Percentiles rank a stretch among this genome's conserved stretches.
Evolutionary conservation across 2,797 vertebrate species (phyloP).

Genomic region (Lepilemur ruficaudatus): DNA sequence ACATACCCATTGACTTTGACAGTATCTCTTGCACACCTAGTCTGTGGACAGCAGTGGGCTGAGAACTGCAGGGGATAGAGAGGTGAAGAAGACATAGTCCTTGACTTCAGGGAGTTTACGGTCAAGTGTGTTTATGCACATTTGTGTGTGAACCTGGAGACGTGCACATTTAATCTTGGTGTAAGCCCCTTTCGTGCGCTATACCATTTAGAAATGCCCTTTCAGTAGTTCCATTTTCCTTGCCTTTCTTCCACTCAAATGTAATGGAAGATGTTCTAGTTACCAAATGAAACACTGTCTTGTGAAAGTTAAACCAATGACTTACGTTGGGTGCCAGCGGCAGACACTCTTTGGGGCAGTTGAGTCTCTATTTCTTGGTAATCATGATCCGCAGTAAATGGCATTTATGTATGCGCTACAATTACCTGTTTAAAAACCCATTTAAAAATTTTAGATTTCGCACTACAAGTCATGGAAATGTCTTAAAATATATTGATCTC

Average conservation of each 20-base stretch:
- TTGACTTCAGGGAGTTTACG: accelerated
- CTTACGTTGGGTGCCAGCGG: not conserved
- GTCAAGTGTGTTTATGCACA: not conserved
- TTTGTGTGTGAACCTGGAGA: not conserved
- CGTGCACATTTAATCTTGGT: not conserved
- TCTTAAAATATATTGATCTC: slow-evolving; percentile 34
- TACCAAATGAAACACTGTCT: slow-evolving; percentile 18
- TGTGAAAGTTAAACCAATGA: slow-evolving; percentile 38
- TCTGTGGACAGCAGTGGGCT: not conserved
- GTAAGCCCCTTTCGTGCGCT: not conserved
- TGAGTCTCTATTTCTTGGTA: slow-evolving; percentile 38
- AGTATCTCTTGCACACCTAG: not conserved
- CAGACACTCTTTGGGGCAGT: not conserved
- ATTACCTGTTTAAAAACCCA: slow-evolving; percentile 71
- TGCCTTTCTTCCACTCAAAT: not conserved
- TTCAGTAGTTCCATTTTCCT: not conserved
- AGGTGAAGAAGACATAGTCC: not conserved
- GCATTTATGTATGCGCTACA: slow-evolving; percentile 48
- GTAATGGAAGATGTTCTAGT: not conserved
- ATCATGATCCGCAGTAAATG: not conserved
- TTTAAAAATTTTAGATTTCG: slow-evolving; percentile 53
- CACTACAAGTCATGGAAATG: slow-evolving; percentile 52
- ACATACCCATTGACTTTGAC: not conserved
- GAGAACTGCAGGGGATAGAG: not conserved
- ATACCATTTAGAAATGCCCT: not conserved